A percentile compares a stretch with the other conserved stretches of the same genome.
Evolutionary conservation across 2,797 vertebrate species (phyloP).

Genomic region (Amblyraja radiata): DNA sequence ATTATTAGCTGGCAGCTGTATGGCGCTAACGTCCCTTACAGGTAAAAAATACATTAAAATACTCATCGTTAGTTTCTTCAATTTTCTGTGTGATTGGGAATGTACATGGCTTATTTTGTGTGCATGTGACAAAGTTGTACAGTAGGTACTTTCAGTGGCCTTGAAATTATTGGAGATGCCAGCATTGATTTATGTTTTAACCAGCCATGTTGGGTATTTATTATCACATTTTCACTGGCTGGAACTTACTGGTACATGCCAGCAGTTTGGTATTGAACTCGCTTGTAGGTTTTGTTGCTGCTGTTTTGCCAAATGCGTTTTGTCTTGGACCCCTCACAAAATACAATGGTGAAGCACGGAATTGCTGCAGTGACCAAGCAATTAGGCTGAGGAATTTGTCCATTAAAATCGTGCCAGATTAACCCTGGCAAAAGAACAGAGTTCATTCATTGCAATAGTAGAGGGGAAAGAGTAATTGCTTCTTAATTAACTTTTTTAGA

Average conservation of each 20-base stretch:
- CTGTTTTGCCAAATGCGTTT: too few species aligned
- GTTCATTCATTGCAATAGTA: too few species aligned
- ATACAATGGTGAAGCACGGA: too few species aligned
- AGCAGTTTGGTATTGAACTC: not conserved
- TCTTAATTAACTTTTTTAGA: too few species aligned
- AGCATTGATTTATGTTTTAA: not conserved
- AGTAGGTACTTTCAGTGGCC: not conserved
- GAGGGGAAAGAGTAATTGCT: too few species aligned
- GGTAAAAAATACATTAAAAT: constrained; percentile 57
- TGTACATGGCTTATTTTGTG: not conserved
- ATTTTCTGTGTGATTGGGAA: not conserved
- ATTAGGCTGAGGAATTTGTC: too few species aligned
- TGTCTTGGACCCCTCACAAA: too few species aligned
- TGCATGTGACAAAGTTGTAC: not conserved
- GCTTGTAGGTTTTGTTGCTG: too few species aligned
- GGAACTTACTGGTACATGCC: not conserved
- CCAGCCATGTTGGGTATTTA: not conserved
- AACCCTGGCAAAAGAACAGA: too few species aligned
- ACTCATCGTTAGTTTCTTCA: not conserved
- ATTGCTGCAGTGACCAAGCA: too few species aligned
- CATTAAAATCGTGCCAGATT: too few species aligned
- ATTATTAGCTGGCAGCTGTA: constrained; percentile 77
- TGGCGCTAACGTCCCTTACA: constrained; percentile 93
- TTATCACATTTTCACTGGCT: not conserved
- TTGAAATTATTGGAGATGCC: not conserved